These are phyloP conservation scores for Chaenogobius annularis DNA, from an alignment of 2,113 vertebrate genomes.

Conservation along the genomic window DNA sequence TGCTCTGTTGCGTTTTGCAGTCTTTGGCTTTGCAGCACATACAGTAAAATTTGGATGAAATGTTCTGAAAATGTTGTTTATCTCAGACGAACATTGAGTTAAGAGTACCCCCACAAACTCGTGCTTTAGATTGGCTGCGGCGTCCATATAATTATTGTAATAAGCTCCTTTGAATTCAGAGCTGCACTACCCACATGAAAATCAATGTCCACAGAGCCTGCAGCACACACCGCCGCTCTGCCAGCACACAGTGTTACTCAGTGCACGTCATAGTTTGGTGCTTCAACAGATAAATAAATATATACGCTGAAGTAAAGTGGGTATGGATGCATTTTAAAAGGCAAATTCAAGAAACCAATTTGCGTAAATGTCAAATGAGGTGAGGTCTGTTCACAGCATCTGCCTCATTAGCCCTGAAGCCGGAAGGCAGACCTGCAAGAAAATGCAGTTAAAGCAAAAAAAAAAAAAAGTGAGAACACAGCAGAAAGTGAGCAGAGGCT, in stretches of 20 bases:
- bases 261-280: slow-evolving; percentile 10
- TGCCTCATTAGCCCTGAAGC: slow-evolving; percentile 14
- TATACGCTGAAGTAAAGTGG: not conserved
- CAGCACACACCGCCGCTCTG: slow-evolving; percentile 29
- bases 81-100: not conserved
- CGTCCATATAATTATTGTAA: not conserved
- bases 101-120: not conserved
- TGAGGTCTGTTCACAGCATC: not conserved
- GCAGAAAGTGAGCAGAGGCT: slow-evolving; percentile 14
- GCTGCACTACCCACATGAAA: slow-evolving; percentile 28
- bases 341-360: not conserved
- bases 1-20: not conserved
- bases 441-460: slow-evolving; percentile 10
- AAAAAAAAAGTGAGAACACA: not conserved
- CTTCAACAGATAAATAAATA: slow-evolving; percentile 4
- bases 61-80: not conserved
- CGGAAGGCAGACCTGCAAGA: not conserved
- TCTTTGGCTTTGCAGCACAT: not conserved
- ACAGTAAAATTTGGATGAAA: not conserved
- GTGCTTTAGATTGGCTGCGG: not conserved
- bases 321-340: not conserved
- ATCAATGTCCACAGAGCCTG: slow-evolving; percentile 32
- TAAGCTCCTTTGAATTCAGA: slow-evolving; percentile 20
- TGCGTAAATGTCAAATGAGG: not conserved
- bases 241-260: slow-evolving; percentile 7